Percentiles rank a stretch among this genome's conserved stretches.
Evolutionary conservation across 2,797 vertebrate species (phyloP).

Genomic region (Sarcophilus harrisii): DNA sequence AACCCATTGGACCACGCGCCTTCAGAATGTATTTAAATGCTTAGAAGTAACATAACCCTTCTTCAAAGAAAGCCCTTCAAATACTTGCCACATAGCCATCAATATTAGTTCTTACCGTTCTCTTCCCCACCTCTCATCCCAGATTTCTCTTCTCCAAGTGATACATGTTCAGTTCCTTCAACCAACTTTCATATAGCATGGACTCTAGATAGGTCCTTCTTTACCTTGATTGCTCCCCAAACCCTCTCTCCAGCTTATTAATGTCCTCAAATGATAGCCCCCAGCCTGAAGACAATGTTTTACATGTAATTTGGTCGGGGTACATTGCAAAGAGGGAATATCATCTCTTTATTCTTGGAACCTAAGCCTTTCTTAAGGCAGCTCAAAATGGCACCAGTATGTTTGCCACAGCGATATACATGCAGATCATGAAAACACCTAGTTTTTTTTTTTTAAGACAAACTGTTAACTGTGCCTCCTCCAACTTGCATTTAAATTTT

Average conservation of each 20-base stretch:
- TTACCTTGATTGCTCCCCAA: not conserved
- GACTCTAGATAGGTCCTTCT: not conserved
- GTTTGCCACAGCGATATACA: not conserved
- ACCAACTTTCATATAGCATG: not conserved
- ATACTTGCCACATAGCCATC: not conserved
- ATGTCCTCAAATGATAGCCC: not conserved
- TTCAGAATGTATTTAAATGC: not conserved
- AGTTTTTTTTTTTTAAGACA: not conserved
- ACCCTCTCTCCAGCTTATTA: not conserved
- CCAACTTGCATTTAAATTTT: not conserved
- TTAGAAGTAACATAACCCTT: not conserved
- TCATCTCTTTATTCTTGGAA: not conserved
- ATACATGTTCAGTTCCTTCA: not conserved
- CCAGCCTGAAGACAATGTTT: not conserved
- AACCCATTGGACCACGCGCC: not conserved
- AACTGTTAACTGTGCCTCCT: not conserved
- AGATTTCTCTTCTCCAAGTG: not conserved
- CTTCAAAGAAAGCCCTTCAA: not conserved
- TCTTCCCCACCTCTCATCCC: not conserved
- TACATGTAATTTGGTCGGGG: not conserved
- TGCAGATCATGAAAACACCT: not conserved
- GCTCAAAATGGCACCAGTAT: not conserved
- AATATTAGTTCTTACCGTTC: not conserved
- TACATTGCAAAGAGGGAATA: not conserved
- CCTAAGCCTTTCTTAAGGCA: not conserved